Evolutionary conservation across 2,888 invertebrate species (phyloP), one percentile per base, ranked within the genome.

Genomic region (Ethmia dodecea): DNA sequence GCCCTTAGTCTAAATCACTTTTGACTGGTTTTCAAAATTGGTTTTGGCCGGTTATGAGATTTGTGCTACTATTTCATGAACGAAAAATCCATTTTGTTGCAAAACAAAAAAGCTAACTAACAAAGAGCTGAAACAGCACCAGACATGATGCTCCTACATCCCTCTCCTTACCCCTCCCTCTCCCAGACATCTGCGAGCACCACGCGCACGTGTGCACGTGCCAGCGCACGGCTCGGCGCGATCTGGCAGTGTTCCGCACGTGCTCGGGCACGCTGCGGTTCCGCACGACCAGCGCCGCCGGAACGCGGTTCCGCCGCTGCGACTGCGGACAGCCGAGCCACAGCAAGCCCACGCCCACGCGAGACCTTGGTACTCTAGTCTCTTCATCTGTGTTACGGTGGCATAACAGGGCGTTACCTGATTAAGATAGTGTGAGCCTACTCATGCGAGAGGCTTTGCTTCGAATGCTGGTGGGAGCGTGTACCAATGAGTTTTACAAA

Each of bases 191-290:
- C 3, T 60, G 62, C 36, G 43, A 37, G 28, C 38, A 37, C 4
- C 37, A 20, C 24, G 33, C 45, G 1, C 42, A 42, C 5, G 28
- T 48, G 8, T 60, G 47, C 47, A 31, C 38, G 35, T 54, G 49
- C 26, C 42, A 25, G 8, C 42, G 13, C 35, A 33, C 29, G 34
- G 26, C 33, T 42, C 46, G 43, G 0, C 55, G 52, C 2, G 54
- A 49, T 14, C 41, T 59, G 10, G 15, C 47, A 1, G 47, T 60
- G 31, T 59, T 61, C 39, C 60, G 62, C n/a, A 53, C 65, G 3
- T 59, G 65, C 38, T 57, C 59, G 37, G 68, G 68, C 6, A 60
- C 64, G 1, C 47, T 56, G 0, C 50, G 58, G 4, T 61, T 59
- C 38, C 47, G 42, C 8, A 57, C 62, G 3, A 28, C 42, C 3